Evolutionary conservation across 2,888 invertebrate species (phyloP).

Genomic region (Andrena flavipes): DNA sequence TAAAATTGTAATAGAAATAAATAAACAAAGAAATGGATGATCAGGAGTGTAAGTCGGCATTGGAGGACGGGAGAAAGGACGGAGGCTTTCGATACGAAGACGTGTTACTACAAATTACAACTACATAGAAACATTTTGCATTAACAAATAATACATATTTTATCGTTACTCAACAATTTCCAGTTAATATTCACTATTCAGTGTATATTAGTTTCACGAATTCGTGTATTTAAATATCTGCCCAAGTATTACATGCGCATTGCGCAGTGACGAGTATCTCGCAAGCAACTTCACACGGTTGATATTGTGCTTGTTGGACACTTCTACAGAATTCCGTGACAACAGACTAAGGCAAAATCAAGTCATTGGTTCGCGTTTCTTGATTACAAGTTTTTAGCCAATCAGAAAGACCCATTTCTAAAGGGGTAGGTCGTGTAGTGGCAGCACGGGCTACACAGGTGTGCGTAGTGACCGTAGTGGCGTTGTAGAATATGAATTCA

Average conservation of each 20-base stretch:
- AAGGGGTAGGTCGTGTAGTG: not conserved
- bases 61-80: too few relatives aligned
- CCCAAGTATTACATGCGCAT: too few relatives aligned
- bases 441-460: not conserved
- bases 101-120: not conserved
- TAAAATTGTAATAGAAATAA: too few relatives aligned
- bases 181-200: not conserved
- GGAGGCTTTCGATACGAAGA: not conserved
- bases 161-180: not conserved
- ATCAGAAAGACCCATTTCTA: not conserved
- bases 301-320: too few relatives aligned
- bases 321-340: too few relatives aligned
- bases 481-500: constrained; percentile 50
- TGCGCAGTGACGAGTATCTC: too few relatives aligned
- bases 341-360: not conserved
- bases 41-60: too few relatives aligned
- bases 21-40: too few relatives aligned
- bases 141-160: not conserved
- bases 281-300: too few relatives aligned
- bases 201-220: not conserved
- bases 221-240: not conserved
- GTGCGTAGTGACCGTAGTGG: constrained; percentile 11
- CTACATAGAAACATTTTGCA: not conserved
- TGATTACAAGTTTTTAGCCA: not conserved
- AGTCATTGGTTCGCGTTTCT: not conserved